Base-by-base conservation (phyloP, 2,888 invertebrate genomes). In the Danaus chrysippus region DNA sequence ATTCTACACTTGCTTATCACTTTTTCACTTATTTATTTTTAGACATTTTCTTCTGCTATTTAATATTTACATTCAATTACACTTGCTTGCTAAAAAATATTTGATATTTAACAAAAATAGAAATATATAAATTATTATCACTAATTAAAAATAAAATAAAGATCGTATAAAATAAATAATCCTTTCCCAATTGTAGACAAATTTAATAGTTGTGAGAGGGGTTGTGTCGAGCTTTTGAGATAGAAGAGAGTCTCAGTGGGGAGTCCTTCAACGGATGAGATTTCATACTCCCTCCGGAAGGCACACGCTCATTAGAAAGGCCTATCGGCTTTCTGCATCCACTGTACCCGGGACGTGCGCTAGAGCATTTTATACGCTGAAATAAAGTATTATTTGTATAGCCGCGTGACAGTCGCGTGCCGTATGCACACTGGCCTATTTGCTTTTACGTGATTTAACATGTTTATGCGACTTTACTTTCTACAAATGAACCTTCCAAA, bases 381-480 rank as follows among this genome's bases (percentile, higher is more conserved):
- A 73, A 75, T 75, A 73, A 72, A 72, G 73, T 72, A 71, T 70
- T 74, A 74, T 74, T 77, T 76, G 71, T 75, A 66, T 69, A 66
- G 66, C 64, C 77, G 76, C 79, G 82, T 81, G 82, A 49, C 70
- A 56, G 66, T 61, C 84, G 75, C 80, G 84, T 79, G 83, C 63
- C 73, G 74, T 70, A 73, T 69, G 68, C 71, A 67, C 71, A 69
- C 75, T 68, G 76, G 75, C 72, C 75, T 86, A 86, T 88, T 89
- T 87, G 86, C 80, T 85, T 83, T 84, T 89, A 86, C 86, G 76
- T 86, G 84, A 87, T 87, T 86, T 86, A 84, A 84, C 81, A 76
- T 82, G 83, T 83, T 81, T 82, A 82, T 83, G 82, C 71, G 71
- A 60, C 59, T 34, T 34, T 53, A 60, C 56, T 56, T 42, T 54